These are phyloP conservation scores for Copsychus sechellarum DNA, from an alignment of 2,113 vertebrate species.

Conservation along the genomic window DNA sequence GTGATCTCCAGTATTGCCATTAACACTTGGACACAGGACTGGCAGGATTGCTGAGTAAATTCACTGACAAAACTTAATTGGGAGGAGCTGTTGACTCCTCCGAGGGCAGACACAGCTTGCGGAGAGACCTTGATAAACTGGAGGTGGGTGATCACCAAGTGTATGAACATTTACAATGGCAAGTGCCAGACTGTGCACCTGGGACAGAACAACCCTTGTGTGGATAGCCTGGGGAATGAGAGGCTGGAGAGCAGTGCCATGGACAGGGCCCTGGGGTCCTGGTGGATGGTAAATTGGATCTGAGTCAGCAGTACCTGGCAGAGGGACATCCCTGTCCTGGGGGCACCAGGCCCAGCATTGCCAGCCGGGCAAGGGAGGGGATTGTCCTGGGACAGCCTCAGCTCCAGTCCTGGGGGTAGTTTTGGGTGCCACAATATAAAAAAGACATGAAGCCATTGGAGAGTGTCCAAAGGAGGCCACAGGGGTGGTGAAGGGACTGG, in stretches of 20 bases:
- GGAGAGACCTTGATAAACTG: background rate
- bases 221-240: background rate
- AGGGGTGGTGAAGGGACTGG: too few relatives aligned
- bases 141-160: background rate
- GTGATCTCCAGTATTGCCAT: background rate
- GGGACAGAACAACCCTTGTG: background rate
- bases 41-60: background rate
- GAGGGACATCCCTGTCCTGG: background rate
- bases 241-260: background rate
- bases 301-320: background rate
- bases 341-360: background rate
- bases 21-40: background rate
- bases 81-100: background rate
- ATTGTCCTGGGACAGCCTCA: background rate
- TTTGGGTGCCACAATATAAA: too few relatives aligned
- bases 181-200: background rate
- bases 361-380: background rate
- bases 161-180: too few relatives aligned
- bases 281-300: fast-evolving
- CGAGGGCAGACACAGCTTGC: background rate
- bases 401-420: too few relatives aligned
- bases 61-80: background rate
- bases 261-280: background rate
- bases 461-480: too few relatives aligned
- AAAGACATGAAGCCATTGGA: too few relatives aligned